Percentiles rank a stretch among this genome's conserved stretches.
phyloP scores from a whole-genome alignment of 2,113 vertebrate genomes.

The Mormoops blainvillei region DNA sequence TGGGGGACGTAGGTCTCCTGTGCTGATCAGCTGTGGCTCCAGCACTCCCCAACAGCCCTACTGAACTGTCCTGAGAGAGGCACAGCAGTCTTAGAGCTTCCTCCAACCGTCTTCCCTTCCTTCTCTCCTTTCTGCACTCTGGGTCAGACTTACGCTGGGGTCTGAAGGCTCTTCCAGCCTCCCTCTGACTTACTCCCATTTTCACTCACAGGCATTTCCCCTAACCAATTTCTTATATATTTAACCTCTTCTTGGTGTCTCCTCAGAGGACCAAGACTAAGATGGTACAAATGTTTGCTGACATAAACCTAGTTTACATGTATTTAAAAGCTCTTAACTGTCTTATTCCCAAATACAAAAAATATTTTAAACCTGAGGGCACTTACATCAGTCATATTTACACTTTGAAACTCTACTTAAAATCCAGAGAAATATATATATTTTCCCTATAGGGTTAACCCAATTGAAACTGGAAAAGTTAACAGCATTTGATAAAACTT shows the following conservation, averaged over 20 bases:
- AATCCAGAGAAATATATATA: neutral
- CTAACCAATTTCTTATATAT: neutral
- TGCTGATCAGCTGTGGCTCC: neutral
- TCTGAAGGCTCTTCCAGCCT: neutral
- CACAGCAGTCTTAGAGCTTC: neutral
- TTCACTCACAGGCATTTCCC: neutral
- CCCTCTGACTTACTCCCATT: neutral
- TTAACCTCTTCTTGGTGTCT: neutral
- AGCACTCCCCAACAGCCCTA: neutral
- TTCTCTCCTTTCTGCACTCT: neutral
- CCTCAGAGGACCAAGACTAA: neutral
- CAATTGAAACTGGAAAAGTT: neutral
- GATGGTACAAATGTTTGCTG: neutral
- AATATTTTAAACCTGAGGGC: neutral
- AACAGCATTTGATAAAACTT: neutral
- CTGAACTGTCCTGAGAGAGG: neutral
- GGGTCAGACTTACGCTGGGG: neutral
- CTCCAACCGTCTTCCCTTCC: neutral
- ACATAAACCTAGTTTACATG: neutral
- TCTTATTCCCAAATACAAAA: neutral
- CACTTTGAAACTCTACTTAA: neutral
- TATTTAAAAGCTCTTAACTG: neutral
- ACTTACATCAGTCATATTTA: neutral
- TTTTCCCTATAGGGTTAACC: neutral
- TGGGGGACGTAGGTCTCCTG: neutral